phyloP scores from a whole-genome alignment of 2,797 vertebrate genomes.

The Periparus ater region DNA sequence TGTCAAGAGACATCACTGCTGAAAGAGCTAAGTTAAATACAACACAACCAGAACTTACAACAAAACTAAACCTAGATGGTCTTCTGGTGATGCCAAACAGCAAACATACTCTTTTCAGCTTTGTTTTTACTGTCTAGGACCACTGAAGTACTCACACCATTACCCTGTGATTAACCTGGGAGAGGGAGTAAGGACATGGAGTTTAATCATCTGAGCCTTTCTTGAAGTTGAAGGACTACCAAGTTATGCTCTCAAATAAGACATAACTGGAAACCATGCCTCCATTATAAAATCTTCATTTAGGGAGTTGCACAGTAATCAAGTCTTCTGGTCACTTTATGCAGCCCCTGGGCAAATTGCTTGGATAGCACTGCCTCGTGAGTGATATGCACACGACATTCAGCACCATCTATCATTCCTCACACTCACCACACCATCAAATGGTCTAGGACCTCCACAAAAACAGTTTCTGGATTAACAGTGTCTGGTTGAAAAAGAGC shows the following conservation, averaged over 20 bases:
- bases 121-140: neutral
- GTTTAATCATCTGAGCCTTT: neutral
- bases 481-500: neutral
- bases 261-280: neutral
- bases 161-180: neutral
- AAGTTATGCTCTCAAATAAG: neutral
- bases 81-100: neutral
- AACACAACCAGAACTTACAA: neutral
- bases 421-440: neutral
- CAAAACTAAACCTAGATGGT: neutral
- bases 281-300: neutral
- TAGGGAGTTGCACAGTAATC: neutral
- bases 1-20: neutral
- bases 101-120: neutral
- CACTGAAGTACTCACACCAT: neutral
- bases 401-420: neutral
- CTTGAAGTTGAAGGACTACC: neutral
- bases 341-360: neutral
- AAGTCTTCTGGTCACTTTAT: neutral
- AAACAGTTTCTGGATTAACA: neutral
- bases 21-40: neutral
- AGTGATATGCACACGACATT: accelerated
- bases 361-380: neutral
- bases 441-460: neutral
- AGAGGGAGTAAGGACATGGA: neutral